phyloP scores from a whole-genome alignment of 37 sponge, comb jelly and placozoan genomes.

The Spongilla lacustris region DNA sequence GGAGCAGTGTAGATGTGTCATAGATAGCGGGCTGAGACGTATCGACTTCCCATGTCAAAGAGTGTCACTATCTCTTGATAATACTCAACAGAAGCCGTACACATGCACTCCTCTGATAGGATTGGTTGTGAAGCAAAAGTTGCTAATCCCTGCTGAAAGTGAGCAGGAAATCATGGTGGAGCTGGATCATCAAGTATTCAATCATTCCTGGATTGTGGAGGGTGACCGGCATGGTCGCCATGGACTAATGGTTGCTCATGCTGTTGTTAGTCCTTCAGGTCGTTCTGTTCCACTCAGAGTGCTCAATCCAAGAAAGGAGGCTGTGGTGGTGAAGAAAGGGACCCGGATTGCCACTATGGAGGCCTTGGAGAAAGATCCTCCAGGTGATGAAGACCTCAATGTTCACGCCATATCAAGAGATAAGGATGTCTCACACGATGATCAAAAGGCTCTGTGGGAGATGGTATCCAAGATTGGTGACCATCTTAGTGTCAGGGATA shows the following conservation, averaged over 20 bases:
- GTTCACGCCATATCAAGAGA: neutral
- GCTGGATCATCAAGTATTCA: neutral
- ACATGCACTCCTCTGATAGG: neutral
- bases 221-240: neutral
- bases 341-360: slow-evolving; percentile 20
- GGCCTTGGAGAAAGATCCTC: no score
- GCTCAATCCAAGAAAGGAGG: slow-evolving; percentile 5
- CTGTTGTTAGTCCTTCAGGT: slow-evolving; percentile 3
- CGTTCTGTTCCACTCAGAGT: slow-evolving; percentile 5
- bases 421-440: neutral
- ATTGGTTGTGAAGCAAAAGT: neutral
- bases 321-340: slow-evolving; percentile 1
- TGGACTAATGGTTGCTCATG: slow-evolving; percentile 15
- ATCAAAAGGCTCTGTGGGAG: slow-evolving; percentile 3
- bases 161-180: slow-evolving; percentile 6
- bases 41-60: slow-evolving; percentile 2
- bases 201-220: slow-evolving; percentile 15
- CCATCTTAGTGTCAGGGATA: neutral
- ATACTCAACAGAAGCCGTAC: neutral
- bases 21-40: neutral
- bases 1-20: slow-evolving; percentile 1
- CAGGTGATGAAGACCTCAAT: neutral
- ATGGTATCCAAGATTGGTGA: neutral
- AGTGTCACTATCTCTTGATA: slow-evolving; percentile 8
- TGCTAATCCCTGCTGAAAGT: slow-evolving; percentile 14